Base-by-base conservation (phyloP, 30 jellyfish, hydroid and myxozoan genomes). In the Hydra vulgaris region DNA sequence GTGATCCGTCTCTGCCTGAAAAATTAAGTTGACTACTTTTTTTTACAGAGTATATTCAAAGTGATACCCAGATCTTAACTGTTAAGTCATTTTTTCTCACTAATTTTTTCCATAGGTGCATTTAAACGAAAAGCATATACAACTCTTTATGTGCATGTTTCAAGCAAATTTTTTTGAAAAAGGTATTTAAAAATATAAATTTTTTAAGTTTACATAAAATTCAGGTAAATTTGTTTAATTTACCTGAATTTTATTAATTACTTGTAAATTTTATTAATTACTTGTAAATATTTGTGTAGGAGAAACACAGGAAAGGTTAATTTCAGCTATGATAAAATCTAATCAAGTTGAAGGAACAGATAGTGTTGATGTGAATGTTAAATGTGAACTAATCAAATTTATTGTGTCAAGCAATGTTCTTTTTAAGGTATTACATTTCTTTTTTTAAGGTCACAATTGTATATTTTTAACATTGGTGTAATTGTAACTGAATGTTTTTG, bases 141-240 rank as follows among this genome's bases (percentile, higher is more conserved):
- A 78, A 61, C 82, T 78, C 54, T 78, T 78, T 55, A 78, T 78
- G 85, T 25, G 23, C 79, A 78, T 78, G 15, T 17, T 61, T 61
- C 79, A 18, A 23, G 23, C 77, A 18, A 78, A 78, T 61, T 18
- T 78, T 18, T 55, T 55, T 15, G 85, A 78, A 24, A 26, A 18
- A 25, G 83, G 83, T 40, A 40, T 40, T 40, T 3, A 40, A 40
- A 3, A n/a, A n/a, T n/a, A n/a, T n/a, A n/a, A n/a, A n/a, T n/a
- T n/a, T n/a, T n/a, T n/a, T n/a, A n/a, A n/a, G n/a, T n/a, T n/a
- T n/a, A n/a, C n/a, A n/a, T n/a, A n/a, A n/a, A n/a, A n/a, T n/a
- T n/a, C n/a, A n/a, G n/a, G n/a, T n/a, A n/a, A n/a, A n/a, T n/a
- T n/a, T n/a, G n/a, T n/a, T n/a, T n/a, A n/a, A n/a, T n/a, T n/a